Conservation (phyloP, 2,888 invertebrate genomes). For the Toxonevra muliebris region DNA sequence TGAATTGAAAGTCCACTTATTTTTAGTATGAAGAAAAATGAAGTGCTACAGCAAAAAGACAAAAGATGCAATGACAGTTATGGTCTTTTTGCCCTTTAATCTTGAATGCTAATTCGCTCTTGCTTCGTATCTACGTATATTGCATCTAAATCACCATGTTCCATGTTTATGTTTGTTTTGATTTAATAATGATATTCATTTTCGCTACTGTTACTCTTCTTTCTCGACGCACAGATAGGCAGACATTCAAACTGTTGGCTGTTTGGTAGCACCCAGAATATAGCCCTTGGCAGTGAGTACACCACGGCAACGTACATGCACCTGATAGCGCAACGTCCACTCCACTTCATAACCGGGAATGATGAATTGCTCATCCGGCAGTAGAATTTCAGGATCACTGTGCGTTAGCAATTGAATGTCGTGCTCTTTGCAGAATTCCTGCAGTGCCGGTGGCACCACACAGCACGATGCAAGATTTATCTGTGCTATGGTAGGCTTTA, state of each 20-base stretch:
- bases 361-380: slow-evolving; percentile 69
- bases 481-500: slow-evolving; percentile 89
- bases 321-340: slow-evolving; percentile 88
- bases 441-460: slow-evolving; percentile 90
- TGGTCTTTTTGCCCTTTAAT: too few relatives aligned
- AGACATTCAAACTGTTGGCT: slow-evolving; percentile 1
- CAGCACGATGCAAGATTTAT: slow-evolving; percentile 93
- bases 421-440: slow-evolving; percentile 88
- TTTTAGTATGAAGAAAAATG: too few relatives aligned
- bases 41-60: too few relatives aligned
- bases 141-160: too few relatives aligned
- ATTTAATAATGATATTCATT: too few relatives aligned
- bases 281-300: slow-evolving; percentile 93
- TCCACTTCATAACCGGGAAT: slow-evolving; percentile 68
- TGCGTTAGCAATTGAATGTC: slow-evolving; percentile 95
- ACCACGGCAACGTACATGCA: slow-evolving; percentile 90
- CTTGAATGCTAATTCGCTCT: too few relatives aligned
- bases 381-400: slow-evolving; percentile 80
- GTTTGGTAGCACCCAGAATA: slow-evolving; percentile 67
- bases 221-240: background rate
- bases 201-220: background rate
- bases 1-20: too few relatives aligned
- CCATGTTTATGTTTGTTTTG: too few relatives aligned
- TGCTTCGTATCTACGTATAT: too few relatives aligned
- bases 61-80: too few relatives aligned